phyloP scores from a whole-genome alignment of 2,888 invertebrate species.

The Lasioglossum marginatum region DNA sequence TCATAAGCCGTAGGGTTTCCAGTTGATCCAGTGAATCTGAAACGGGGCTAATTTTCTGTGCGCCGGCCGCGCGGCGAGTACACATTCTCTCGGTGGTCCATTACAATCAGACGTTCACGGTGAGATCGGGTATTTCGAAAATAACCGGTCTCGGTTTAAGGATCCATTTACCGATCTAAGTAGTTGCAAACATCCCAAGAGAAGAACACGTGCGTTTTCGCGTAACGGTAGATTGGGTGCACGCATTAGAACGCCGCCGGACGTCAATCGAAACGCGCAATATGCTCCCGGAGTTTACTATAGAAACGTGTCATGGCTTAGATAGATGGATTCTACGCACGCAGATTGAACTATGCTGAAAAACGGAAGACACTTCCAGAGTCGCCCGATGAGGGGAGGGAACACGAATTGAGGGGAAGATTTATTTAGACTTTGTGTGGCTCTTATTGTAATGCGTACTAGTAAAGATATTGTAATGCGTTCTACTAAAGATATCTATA shows the following conservation, averaged over 20 bases:
- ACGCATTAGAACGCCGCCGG: constrained; percentile 45
- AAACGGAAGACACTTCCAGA: background rate
- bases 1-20: constrained; percentile 12
- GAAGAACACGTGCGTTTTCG: constrained; percentile 46
- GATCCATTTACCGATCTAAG: constrained; percentile 50
- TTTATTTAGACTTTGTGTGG: no score
- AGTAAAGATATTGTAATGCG: no score
- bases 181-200: constrained; percentile 44
- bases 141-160: constrained; percentile 40
- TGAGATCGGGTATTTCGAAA: constrained; percentile 28
- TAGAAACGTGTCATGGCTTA: background rate
- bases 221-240: constrained; percentile 53
- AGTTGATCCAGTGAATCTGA: constrained; percentile 10
- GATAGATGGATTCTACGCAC: background rate
- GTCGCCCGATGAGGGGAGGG: no score
- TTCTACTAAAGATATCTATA: no score
- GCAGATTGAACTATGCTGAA: background rate
- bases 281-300: background rate
- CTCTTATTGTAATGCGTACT: no score
- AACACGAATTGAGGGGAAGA: no score
- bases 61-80: background rate
- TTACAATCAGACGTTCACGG: constrained; percentile 15
- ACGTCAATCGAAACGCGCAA: background rate
- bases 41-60: constrained; percentile 22
- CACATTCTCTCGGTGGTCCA: constrained; percentile 11